Base-by-base conservation (phyloP, 2,797 vertebrate species). In the Pelodytes ibericus region DNA sequence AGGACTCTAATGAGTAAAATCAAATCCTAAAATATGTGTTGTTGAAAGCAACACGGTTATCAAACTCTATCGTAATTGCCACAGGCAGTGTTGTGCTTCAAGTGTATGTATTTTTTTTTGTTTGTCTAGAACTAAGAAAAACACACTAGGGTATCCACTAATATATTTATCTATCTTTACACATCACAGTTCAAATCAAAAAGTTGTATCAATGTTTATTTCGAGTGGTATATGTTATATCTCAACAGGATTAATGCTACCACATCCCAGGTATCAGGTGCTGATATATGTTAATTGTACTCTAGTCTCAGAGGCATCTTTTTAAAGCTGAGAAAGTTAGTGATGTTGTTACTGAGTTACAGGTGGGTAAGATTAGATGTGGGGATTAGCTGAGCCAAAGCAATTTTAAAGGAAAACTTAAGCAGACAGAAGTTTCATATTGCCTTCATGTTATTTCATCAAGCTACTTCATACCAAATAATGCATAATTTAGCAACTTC, bases 211-310 rank as follows among this genome's bases (percentile, higher is more conserved):
- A 53, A 53, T 53, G 8, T 53, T 53, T 24, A 22, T 24, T 6
- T 53, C 8, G n/a, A 53, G 49, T 11, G 1, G 49, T 53, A 22
- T 53, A 7, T n/a, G 18, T 49, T 8, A 6, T 20, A 2, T 22
- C 49, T n/a, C 22, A 8, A 22, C 20, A 16, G 9, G n/a, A 53
- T 53, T 20, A 53, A 3, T 7, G 11, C 5, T 53, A 20, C 49
- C n/a, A 53, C 22, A 3, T 53, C n/a, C 49, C 6, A 24, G 49
- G 49, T 53, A 22, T n/a, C n/a, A 7, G 24, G 49, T 53, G 49
- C 49, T 53, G 49, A 22, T 53, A 53, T 30, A 29, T 30, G 27
- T n/a, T 60, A 31, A 60, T 60, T 29, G 26, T 60, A 15, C 26
- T 31, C 5, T 22, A 24, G 49, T 24, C 49, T 53, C 9, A 7